A percentile compares a stretch with the other conserved stretches of the same genome.
Conservation (phyloP, 2,888 invertebrate genomes). For the Mamestra brassicae region DNA sequence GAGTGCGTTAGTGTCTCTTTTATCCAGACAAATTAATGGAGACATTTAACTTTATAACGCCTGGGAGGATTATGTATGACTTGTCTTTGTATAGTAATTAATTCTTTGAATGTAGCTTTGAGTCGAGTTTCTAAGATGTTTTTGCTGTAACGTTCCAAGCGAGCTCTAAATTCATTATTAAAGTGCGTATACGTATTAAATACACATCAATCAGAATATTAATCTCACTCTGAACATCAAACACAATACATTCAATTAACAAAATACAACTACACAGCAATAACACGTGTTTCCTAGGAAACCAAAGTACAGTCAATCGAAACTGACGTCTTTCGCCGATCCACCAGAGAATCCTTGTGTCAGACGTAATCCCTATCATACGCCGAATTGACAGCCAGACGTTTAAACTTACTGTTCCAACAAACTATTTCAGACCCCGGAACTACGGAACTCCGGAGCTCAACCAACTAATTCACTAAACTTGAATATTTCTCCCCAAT, state of each 20-base stretch:
- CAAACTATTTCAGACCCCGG: constrained; percentile 23
- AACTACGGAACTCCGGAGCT: constrained; percentile 33
- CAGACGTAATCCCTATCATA: constrained; percentile 37
- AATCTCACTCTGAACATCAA: constrained; percentile 7
- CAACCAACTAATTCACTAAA: constrained; percentile 49
- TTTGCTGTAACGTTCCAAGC: background rate
- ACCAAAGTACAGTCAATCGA: constrained; percentile 10
- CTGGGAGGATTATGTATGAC: constrained; percentile 15
- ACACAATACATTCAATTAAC: constrained; percentile 5
- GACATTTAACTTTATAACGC: constrained; percentile 44
- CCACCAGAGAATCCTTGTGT: constrained; percentile 30
- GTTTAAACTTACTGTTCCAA: constrained; percentile 25
- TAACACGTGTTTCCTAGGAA: background rate
- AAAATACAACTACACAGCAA: background rate
- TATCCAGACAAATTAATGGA: constrained; percentile 40
- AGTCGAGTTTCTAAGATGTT: background rate
- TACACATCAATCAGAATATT: constrained; percentile 23
- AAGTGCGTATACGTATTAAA: background rate
- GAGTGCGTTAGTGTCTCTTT: constrained; percentile 37
- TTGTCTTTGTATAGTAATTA: constrained; percentile 17
- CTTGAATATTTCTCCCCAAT: constrained; percentile 48
- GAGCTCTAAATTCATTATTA: background rate
- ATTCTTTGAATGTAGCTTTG: constrained; percentile 13
- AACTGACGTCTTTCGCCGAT: constrained; percentile 26
- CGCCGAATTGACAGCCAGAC: constrained; percentile 29